A percentile compares a stretch with the other conserved stretches of the same genome.
phyloP scores from a whole-genome alignment of 1,140 invertebrate genomes.

The Probaryconus sp. region DNA sequence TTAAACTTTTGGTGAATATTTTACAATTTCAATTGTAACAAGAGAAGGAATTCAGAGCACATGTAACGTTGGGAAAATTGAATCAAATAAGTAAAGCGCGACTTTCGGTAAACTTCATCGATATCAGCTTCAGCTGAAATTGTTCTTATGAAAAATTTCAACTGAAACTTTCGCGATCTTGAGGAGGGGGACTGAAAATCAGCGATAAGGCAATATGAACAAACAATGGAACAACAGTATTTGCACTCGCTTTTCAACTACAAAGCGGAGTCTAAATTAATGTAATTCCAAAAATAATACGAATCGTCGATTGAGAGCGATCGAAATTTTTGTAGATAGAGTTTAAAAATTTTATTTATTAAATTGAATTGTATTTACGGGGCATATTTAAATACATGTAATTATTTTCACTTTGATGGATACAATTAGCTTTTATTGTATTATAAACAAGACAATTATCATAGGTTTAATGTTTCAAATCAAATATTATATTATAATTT shows the following conservation, averaged over 20 bases:
- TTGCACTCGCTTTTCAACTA: conserved; percentile 49
- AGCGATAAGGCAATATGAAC: conserved; percentile 50
- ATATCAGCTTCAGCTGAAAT: too few species aligned
- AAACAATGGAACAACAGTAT: conserved; percentile 49
- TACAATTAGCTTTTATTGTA: conserved; percentile 54
- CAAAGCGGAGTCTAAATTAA: too few species aligned
- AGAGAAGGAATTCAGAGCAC: too few species aligned
- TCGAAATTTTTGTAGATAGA: conserved; percentile 51
- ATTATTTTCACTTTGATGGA: conserved; percentile 48
- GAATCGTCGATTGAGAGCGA: conserved; percentile 2
- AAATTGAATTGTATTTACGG: conserved; percentile 14
- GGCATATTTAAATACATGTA: conserved; percentile 24
- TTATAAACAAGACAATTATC: conserved; percentile 28
- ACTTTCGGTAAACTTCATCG: too few species aligned
- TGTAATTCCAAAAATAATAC: too few species aligned
- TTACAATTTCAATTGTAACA: too few species aligned
- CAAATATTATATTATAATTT: conserved; percentile 56
- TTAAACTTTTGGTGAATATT: conserved; percentile 55
- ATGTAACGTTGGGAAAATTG: too few species aligned
- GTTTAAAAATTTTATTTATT: conserved; percentile 54
- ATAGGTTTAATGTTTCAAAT: conserved; percentile 31
- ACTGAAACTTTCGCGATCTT: not conserved
- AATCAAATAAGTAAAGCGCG: too few species aligned
- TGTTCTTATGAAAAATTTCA: not conserved
- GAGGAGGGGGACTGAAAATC: not conserved